A percentile compares a stretch with the other conserved stretches of the same genome.
phyloP scores from a whole-genome alignment of 2,797 vertebrate species.

The Tenualosa ilisha region DNA sequence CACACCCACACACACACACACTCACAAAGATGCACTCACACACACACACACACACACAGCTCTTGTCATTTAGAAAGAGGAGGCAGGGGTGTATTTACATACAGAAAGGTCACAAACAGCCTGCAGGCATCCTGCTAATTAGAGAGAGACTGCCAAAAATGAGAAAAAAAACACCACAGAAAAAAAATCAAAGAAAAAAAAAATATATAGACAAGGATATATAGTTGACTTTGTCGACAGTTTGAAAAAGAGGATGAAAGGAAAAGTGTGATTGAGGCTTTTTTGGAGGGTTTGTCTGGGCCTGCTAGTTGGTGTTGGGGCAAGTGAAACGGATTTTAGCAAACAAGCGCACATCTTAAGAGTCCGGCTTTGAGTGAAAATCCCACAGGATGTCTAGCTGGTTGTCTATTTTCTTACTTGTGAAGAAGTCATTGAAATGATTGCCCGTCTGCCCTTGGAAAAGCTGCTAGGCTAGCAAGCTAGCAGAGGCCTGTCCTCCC shows the following conservation, averaged over 20 bases:
- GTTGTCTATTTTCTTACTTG: neutral
- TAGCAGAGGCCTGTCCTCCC: conserved; percentile 64
- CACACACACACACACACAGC: conserved; percentile 50
- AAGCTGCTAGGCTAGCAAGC: conserved; percentile 27
- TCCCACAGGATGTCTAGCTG: conserved; percentile 36
- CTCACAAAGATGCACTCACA: conserved; percentile 34
- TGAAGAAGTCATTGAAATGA: conserved; percentile 5
- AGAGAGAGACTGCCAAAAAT: conserved; percentile 71
- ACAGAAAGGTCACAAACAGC: conserved; percentile 82
- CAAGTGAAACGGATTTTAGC: conserved; percentile 42
- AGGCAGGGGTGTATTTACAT: conserved; percentile 70
- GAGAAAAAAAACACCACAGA: conserved; percentile 58
- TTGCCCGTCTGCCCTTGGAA: conserved; percentile 29
- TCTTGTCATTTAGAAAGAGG: conserved; percentile 58
- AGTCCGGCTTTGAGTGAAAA: conserved; percentile 48
- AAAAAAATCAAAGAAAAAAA: conserved; percentile 64
- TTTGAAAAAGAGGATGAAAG: conserved; percentile 54
- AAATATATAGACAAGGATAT: conserved; percentile 66
- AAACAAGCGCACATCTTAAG: conserved; percentile 39
- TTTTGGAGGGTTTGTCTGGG: conserved; percentile 22
- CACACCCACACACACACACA: conserved; percentile 49
- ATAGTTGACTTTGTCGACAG: conserved; percentile 58
- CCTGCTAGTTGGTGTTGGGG: conserved; percentile 7
- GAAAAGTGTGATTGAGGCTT: conserved; percentile 47
- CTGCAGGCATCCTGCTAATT: conserved; percentile 82